Evolutionary conservation across 2,888 invertebrate species (phyloP), one percentile per base, ranked within the genome.

Genomic region (Zeuzera pyrina): DNA sequence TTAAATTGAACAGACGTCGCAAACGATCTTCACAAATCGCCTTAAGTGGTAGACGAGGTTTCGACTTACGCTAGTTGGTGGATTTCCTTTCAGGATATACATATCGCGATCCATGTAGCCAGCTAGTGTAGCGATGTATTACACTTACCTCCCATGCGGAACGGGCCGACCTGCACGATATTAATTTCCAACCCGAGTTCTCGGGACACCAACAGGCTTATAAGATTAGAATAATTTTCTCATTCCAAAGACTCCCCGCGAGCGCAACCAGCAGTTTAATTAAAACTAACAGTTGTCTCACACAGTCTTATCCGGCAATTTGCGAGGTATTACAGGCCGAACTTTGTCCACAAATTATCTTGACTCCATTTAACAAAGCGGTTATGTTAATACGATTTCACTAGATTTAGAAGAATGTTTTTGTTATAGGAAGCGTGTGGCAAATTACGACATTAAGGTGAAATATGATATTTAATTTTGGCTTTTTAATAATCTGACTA

Each of bases 271-370:
- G 76, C 76, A 71, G 78, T 81, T 83, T 79, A 83, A 83, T 83
- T 81, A 81, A 83, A 83, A 81, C 81, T 81, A 83, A 79, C 81
- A 81, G 81, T 81, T 81, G 79, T 79, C 81, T 78, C 78, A 74
- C 79, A 77, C 81, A 76, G 81, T 79, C 78, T 79, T 77, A 78
- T 77, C 77, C 79, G 66, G 76, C 79, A 83, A 83, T 83, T 83
- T 83, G 81, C 78, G 77, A 79, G 76, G 78, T 76, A 81, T 81
- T 78, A 81, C 76, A 73, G 72, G 74, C 70, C 73, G 62, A 83
- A 83, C 73, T 81, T 79, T 55, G 68, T 59, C 78, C 81, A 81
- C 81, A 81, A 83, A 81, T 83, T 81, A 79, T 78, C 76, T 70
- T 60, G 71, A 78, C 74, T 79, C 70, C 78, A 76, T 79, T 79